phyloP scores from a whole-genome alignment of 2,797 vertebrate genomes.

The Sebastes nivosus region DNA sequence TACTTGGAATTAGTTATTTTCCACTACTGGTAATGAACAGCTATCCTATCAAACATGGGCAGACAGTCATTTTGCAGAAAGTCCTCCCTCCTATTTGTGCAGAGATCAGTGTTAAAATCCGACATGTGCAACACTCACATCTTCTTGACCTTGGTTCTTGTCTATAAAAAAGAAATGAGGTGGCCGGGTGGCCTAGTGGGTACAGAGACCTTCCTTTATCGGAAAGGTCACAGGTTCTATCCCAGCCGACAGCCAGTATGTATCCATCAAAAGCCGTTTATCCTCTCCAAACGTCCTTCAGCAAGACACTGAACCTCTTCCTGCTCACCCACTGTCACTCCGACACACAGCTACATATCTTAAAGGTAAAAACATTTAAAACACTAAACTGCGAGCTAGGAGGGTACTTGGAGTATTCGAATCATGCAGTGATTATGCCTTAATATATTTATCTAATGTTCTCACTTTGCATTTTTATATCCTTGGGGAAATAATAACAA shows the following conservation, averaged over 20 bases:
- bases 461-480: background rate
- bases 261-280: conserved; percentile 55
- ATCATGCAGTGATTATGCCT: background rate
- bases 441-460: background rate
- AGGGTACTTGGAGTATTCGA: background rate
- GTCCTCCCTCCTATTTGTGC: background rate
- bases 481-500: background rate
- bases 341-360: conserved; percentile 19
- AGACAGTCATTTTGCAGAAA: background rate
- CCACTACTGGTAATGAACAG: background rate
- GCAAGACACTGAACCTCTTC: conserved; percentile 3
- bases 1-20: background rate
- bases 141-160: conserved; percentile 29
- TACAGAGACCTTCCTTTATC: conserved; percentile 52
- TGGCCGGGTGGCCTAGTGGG: conserved; percentile 23
- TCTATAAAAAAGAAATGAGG: conserved; percentile 28
- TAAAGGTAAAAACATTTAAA: conserved; percentile 9
- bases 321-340: conserved; percentile 24
- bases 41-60: background rate
- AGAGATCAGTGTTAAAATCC: background rate
- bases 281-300: conserved; percentile 46
- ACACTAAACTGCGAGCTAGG: background rate
- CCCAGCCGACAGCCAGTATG: conserved; percentile 32
- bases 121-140: background rate
- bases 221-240: conserved; percentile 45